Evolutionary conservation across 2,113 vertebrate genomes (phyloP).

Genomic region (Fukomys damarensis): DNA sequence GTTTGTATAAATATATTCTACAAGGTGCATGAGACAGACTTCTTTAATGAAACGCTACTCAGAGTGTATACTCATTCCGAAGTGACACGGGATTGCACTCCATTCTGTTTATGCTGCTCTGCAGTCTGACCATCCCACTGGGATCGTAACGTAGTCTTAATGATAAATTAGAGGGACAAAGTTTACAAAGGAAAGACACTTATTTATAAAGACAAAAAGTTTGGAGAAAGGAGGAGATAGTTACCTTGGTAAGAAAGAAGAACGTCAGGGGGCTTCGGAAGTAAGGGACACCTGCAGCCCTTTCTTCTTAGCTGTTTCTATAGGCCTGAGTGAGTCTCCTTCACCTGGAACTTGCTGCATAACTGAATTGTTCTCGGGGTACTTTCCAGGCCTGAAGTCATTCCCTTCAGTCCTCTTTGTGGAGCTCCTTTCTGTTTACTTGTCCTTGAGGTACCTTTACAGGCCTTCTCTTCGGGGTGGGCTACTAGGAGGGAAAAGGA

Average conservation of each 20-base stretch:
- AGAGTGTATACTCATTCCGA: neutral
- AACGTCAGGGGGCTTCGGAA: neutral
- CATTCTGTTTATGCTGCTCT: neutral
- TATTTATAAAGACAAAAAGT: neutral
- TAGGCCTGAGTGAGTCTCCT: neutral
- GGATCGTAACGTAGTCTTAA: neutral
- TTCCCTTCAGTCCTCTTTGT: neutral
- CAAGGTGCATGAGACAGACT: neutral
- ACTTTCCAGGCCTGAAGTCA: neutral
- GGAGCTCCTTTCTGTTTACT: neutral
- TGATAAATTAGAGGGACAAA: neutral
- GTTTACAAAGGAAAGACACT: neutral
- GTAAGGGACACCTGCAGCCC: too few relatives aligned
- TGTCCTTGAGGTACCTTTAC: neutral
- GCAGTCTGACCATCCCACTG: too few relatives aligned
- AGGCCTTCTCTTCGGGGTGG: neutral
- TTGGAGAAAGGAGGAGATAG: neutral
- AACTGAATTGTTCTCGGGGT: neutral
- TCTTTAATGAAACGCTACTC: neutral
- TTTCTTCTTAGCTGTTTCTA: neutral
- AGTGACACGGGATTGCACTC: neutral
- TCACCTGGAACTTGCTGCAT: neutral
- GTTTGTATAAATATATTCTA: neutral
- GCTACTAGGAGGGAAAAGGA: neutral
- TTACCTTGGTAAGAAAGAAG: neutral